These are phyloP conservation scores for Oppia nitens DNA, from an alignment of 1,140 invertebrate genomes.

Conservation along the genomic window DNA sequence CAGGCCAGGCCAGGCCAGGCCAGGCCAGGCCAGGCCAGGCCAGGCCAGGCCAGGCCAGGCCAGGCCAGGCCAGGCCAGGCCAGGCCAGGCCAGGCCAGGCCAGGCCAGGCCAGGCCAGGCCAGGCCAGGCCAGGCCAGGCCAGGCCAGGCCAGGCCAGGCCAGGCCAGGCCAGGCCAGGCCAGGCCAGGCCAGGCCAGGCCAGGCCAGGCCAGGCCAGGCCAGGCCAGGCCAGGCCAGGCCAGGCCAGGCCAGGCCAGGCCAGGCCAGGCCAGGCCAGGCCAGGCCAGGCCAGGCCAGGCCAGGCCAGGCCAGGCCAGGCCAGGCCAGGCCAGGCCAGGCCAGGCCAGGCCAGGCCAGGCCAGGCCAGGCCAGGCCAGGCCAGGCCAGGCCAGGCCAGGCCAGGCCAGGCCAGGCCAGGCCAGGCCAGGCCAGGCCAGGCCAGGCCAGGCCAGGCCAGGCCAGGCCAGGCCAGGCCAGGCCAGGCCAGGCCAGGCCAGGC, in stretches of 20 bases:
- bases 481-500: slow-evolving; percentile 22
- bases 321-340: slow-evolving; percentile 20
- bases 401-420: slow-evolving; percentile 21
- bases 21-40: slow-evolving; percentile 20
- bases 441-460: slow-evolving; percentile 22
- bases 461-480: slow-evolving; percentile 19
- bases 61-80: slow-evolving; percentile 17
- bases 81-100: slow-evolving; percentile 15
- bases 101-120: slow-evolving; percentile 13
- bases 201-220: slow-evolving; percentile 17
- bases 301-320: slow-evolving; percentile 20
- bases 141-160: slow-evolving; percentile 17
- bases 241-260: slow-evolving; percentile 19
- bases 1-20: slow-evolving; percentile 17
- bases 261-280: slow-evolving; percentile 22
- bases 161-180: slow-evolving; percentile 17
- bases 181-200: slow-evolving; percentile 20
- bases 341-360: slow-evolving; percentile 22
- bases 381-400: slow-evolving; percentile 21
- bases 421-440: slow-evolving; percentile 22
- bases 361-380: slow-evolving; percentile 21
- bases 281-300: slow-evolving; percentile 22
- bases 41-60: slow-evolving; percentile 21
- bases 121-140: slow-evolving; percentile 18
- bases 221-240: slow-evolving; percentile 16